Base-by-base conservation (phyloP, 2,888 invertebrate species). In the Phortica magna region DNA sequence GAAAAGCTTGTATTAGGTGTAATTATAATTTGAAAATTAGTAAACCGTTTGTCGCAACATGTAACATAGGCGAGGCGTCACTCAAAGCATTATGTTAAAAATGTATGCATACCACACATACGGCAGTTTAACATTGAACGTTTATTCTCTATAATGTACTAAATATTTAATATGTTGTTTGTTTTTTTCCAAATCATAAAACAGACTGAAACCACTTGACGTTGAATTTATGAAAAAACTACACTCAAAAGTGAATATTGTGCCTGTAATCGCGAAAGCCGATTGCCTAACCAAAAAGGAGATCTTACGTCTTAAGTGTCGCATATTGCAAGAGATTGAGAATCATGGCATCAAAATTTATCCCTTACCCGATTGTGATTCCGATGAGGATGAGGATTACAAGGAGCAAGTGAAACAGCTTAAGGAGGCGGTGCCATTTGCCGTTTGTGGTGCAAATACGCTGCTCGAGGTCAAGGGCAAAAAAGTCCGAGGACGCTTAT, bases 191-290 rank as follows among this genome's bases (percentile, higher is more conserved):
- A 22, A 61, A 6, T 17, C 22, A 61, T 61, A 17, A 19, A 22
- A 31, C 43, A 98, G 98, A 17, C 93, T 98, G 83, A 98, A 98
- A 90, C 98, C 98, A 0, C 92, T 98, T 79, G 98, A 99, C 91
- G 95, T 98, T 76, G 97, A 98, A 92, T 98, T 98, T 89, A 98
- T 98, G 98, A 98, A 98, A 90, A 97, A 98, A 91, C 93, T 98
- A 22, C 98, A 98, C 92, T 96, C 97, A 88, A 98, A 98, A 93
- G 95, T 98, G 31, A 98, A 98, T 92, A 98, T 99, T 88, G 98
- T 99, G 85, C 98, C 98, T 75, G 97, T 99, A n/a, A 98, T 99
- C 89, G 98, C 98, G 81, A 98, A 98, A 93, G 97, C 98, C 7
- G 98, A 99, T 92, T 97, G 97, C 82, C 94, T 98, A 75, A 98